These are phyloP conservation scores for Volucella inanis DNA, from an alignment of 2,888 invertebrate species.

Conservation along the genomic window DNA sequence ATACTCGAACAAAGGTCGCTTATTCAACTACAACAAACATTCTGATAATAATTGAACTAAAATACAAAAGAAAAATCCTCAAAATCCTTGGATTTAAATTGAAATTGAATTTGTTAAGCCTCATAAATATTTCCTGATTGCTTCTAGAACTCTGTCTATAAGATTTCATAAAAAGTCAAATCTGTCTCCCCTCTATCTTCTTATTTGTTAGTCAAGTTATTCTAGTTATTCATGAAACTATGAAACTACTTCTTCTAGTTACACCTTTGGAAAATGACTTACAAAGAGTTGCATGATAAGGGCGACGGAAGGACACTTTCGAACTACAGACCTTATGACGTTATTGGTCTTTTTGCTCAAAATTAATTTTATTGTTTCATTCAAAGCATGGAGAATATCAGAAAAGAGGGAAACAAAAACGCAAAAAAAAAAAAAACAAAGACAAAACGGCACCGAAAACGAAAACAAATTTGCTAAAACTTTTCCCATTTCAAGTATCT, in stretches of 20 bases:
- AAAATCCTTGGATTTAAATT: constrained; percentile 58
- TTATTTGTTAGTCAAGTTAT: constrained; percentile 38
- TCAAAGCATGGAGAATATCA: constrained; percentile 32
- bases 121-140: constrained; percentile 67
- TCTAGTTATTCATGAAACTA: constrained; percentile 51
- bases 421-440: constrained; percentile 16
- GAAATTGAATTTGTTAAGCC: constrained; percentile 65
- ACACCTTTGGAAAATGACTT: constrained; percentile 28
- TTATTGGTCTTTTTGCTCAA: constrained; percentile 63
- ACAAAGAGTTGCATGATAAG: constrained; percentile 31
- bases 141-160: constrained; percentile 30
- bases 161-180: constrained; percentile 51
- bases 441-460: constrained; percentile 14
- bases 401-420: constrained; percentile 1
- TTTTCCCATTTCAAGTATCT: constrained; percentile 72
- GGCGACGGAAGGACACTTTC: constrained; percentile 12
- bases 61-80: constrained; percentile 34
- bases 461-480: constrained; percentile 66
- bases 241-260: constrained; percentile 34
- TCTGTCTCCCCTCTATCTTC: constrained; percentile 8
- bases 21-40: constrained; percentile 3
- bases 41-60: background rate
- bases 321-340: constrained; percentile 43
- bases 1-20: no score
- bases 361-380: constrained; percentile 72